Percentiles rank a stretch among this genome's conserved stretches.
These are phyloP conservation scores for Poecilia gillii DNA, from an alignment of 2,797 vertebrate genomes.

Conservation along the genomic window DNA sequence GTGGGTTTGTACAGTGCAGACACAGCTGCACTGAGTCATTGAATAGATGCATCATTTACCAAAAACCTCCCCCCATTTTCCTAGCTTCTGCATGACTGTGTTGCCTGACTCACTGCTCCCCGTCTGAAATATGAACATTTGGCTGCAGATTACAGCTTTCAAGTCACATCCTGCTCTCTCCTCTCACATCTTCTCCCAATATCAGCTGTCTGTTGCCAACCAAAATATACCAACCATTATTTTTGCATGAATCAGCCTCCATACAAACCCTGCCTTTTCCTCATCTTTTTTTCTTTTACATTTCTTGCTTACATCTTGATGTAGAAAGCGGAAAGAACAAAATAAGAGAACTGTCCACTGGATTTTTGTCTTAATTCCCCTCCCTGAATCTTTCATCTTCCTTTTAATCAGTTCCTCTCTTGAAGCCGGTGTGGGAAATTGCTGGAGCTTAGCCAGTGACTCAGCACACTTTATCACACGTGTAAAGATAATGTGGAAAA, in stretches of 20 bases:
- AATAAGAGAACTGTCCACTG: conserved; percentile 37
- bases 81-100: conserved; percentile 10
- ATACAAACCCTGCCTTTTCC: conserved; percentile 58
- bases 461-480: conserved; percentile 61
- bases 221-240: conserved; percentile 63
- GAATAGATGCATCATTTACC: conserved; percentile 51
- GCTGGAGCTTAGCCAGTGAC: conserved; percentile 60
- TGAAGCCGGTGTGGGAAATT: conserved; percentile 45
- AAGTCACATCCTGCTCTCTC: conserved; percentile 50
- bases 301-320: conserved; percentile 56
- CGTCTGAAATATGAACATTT: conserved; percentile 51
- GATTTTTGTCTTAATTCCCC: conserved; percentile 22
- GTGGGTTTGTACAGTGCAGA: neutral
- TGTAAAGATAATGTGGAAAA: conserved; percentile 63
- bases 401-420: conserved; percentile 32
- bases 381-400: conserved; percentile 15
- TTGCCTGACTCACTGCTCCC: conserved; percentile 10
- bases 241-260: conserved; percentile 51
- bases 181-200: conserved; percentile 37
- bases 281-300: conserved; percentile 8
- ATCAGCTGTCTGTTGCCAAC: conserved; percentile 58
- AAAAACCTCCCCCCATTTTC: conserved; percentile 27
- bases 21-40: conserved; percentile 20
- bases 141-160: conserved; percentile 52
- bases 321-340: conserved; percentile 45